Evolutionary conservation across 2,797 vertebrate species (phyloP), one percentile per base, ranked within the genome.

Genomic region (Muscicapa striata): DNA sequence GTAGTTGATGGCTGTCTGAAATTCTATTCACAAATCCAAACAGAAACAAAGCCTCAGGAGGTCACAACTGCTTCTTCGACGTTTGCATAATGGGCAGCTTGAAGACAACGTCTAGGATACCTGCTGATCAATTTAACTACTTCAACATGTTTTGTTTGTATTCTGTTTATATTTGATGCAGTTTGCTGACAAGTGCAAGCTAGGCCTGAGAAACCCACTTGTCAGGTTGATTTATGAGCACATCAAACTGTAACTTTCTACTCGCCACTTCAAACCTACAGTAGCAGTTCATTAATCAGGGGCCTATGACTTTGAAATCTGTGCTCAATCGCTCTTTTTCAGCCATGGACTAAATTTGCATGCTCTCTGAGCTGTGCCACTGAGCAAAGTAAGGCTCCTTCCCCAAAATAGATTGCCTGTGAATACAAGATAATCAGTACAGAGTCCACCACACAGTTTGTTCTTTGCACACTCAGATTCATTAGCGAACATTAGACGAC

Each of bases 1-100:
- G 97, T 98, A 98, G 99, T 98, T 99, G 99, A 99, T 98, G 98
- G 98, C 98, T 98, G 98, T 98, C 98, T 98, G 97, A 98, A 99
- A 99, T 98, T 99, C 99, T 98, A 99, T 99, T 99, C 98, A 98
- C 98, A 99, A 99, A 99, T 99, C 99, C 99, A 99, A 99, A 99
- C 99, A 99, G 99, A 99, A 99, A 99, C 99, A 99, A 99, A 99
- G 98, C 99, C 99, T 98, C 98, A 98, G 99, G 99, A 99, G 98
- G 99, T 99, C 98, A 99, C 97, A 96, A 94, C 97, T 96, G 98
- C 98, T 98, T 99, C 98, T 98, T 98, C 97, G 94, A 97, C 98
- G 98, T 98, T 98, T 98, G 98, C 98, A 98, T 99, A 99, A 99
- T 99, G 98, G 98, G 98, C 98, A 98, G 98, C 98, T 98, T 97